Percentiles rank a stretch among this genome's conserved stretches.
Conservation (phyloP, 2,888 invertebrate species). For the Tromatobia lineatoria region DNA sequence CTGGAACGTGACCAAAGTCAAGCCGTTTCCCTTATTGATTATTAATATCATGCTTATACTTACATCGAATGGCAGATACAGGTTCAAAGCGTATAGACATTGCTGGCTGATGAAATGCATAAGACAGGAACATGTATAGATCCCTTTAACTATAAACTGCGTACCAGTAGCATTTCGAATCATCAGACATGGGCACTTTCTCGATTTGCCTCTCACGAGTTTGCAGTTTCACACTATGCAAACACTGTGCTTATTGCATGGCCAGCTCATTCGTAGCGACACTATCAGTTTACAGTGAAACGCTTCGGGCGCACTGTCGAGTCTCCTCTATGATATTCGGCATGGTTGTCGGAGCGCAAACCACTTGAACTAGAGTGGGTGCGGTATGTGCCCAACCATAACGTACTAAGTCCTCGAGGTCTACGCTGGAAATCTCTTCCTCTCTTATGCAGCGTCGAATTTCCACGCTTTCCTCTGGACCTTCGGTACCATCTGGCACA, state of each 20-base stretch:
- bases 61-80: too few relatives aligned
- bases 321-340: constrained; percentile 10
- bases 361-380: constrained; percentile 45
- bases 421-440: constrained; percentile 23
- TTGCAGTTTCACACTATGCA: constrained; percentile 30
- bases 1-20: too few relatives aligned
- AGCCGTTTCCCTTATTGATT: too few relatives aligned
- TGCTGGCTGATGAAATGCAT: background rate
- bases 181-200: background rate
- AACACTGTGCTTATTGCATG: constrained; percentile 57
- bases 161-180: constrained; percentile 10
- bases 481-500: constrained; percentile 35
- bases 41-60: too few relatives aligned
- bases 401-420: constrained; percentile 44
- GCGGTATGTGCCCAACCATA: constrained; percentile 45
- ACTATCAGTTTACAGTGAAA: constrained; percentile 54
- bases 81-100: too few relatives aligned
- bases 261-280: constrained; percentile 51
- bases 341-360: constrained; percentile 41
- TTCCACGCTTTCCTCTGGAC: constrained; percentile 23
- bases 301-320: constrained; percentile 9
- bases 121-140: background rate
- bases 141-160: background rate
- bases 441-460: constrained; percentile 34
- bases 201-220: constrained; percentile 10